phyloP scores from a whole-genome alignment of 2,797 vertebrate species.

The Mormyrus proboscirostris region DNA sequence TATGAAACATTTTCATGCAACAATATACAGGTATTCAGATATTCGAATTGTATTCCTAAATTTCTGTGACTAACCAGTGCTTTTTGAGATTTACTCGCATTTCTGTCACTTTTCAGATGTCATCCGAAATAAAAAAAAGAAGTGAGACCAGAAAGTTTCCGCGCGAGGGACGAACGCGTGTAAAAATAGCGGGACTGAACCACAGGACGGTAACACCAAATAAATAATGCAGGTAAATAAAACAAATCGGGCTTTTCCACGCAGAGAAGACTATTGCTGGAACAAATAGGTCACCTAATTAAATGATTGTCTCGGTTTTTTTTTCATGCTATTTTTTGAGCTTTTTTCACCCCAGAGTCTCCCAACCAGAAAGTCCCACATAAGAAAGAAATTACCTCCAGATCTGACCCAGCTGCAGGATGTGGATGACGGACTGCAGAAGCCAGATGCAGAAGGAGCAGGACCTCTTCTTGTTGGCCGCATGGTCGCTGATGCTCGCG shows the following conservation, averaged over 20 bases:
- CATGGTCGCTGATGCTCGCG: constrained; percentile 49
- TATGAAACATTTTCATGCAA: background rate
- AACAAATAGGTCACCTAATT: background rate
- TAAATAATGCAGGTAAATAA: background rate
- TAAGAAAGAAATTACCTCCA: constrained; percentile 75
- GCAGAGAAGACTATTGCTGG: background rate
- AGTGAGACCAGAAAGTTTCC: background rate
- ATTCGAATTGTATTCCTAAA: background rate
- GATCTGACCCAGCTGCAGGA: constrained; percentile 81
- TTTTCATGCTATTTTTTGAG: no score
- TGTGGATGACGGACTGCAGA: constrained; percentile 83
- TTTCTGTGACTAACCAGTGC: background rate
- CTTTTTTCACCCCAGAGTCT: background rate
- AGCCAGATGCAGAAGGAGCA: constrained; percentile 86
- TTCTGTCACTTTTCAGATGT: background rate
- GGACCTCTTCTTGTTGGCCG: constrained; percentile 54
- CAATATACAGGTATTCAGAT: background rate
- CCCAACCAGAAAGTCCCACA: background rate
- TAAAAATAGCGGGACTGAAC: background rate
- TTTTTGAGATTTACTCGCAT: background rate
- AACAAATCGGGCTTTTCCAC: background rate
- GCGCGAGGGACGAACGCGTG: background rate
- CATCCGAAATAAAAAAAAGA: background rate
- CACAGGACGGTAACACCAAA: background rate
- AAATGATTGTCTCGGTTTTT: background rate